phyloP scores from a whole-genome alignment of 2,797 vertebrate genomes.

The Melanotaenia boesemani region DNA sequence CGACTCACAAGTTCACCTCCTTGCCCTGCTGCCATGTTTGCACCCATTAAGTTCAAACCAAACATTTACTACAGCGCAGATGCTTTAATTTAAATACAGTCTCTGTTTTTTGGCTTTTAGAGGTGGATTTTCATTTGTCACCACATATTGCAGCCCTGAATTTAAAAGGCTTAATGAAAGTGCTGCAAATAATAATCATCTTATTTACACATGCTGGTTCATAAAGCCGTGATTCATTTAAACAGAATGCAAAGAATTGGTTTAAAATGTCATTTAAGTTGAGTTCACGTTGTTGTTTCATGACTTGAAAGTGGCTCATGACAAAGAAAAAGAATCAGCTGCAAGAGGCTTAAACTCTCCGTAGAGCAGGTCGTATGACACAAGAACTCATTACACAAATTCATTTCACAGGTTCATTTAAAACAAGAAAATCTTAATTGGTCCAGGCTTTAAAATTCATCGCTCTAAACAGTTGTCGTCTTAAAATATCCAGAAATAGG shows the following conservation, averaged over 20 bases:
- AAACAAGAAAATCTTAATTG: background rate
- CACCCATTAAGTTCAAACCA: background rate
- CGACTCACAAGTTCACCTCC: background rate
- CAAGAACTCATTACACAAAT: background rate
- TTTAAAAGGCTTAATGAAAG: background rate
- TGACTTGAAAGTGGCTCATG: no score
- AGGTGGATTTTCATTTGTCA: background rate
- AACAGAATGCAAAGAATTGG: background rate
- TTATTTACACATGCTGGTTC: background rate
- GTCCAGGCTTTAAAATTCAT: background rate
- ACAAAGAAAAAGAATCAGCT: constrained; percentile 4
- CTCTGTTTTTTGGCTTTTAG: background rate
- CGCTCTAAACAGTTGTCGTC: constrained; percentile 18
- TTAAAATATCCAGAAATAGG: constrained; percentile 37
- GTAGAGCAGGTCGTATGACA: background rate
- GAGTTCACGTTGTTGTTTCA: background rate
- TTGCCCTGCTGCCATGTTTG: background rate
- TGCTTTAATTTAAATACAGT: background rate
- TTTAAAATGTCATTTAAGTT: background rate
- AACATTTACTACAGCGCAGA: background rate
- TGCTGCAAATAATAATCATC: background rate
- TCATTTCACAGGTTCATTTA: background rate
- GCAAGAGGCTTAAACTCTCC: background rate
- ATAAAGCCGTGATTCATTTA: background rate
- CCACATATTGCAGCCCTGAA: background rate